These are phyloP conservation scores for Cyphotilapia sp. DNA, from an alignment of 2,113 vertebrate genomes.

Conservation along the genomic window DNA sequence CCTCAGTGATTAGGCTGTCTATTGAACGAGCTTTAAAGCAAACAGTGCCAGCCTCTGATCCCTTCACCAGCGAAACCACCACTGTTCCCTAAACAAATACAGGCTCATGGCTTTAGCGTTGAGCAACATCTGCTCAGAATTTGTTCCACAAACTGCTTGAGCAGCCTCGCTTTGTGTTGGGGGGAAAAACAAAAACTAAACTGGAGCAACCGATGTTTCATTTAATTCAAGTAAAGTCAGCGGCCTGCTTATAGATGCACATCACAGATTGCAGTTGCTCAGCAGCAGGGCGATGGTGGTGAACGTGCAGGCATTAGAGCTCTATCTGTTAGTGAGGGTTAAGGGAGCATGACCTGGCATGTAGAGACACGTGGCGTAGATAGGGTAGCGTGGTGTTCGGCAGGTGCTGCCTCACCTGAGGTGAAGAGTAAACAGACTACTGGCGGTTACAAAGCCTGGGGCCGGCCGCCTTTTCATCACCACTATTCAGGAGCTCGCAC, in stretches of 20 bases:
- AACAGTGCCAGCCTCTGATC: conserved; percentile 65
- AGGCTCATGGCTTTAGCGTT: conserved; percentile 25
- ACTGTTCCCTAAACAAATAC: conserved; percentile 57
- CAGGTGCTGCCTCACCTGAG: conserved; percentile 74
- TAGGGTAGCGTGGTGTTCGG: conserved; percentile 44
- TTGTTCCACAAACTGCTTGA: conserved; percentile 67
- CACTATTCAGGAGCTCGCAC: conserved; percentile 51
- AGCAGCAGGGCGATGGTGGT: not conserved
- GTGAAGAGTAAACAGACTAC: conserved; percentile 55
- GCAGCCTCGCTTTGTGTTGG: not conserved
- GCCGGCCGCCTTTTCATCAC: conserved; percentile 47
- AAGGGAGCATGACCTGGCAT: conserved; percentile 9
- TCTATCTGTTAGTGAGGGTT: not conserved
- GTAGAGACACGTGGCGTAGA: conserved; percentile 64
- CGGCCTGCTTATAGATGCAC: not conserved
- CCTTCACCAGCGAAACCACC: conserved; percentile 27
- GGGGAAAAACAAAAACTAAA: not conserved
- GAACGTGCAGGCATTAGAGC: not conserved
- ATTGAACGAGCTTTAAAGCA: conserved; percentile 63
- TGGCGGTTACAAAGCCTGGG: conserved; percentile 15
- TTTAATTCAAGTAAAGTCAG: not conserved
- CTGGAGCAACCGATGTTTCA: not conserved
- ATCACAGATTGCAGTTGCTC: not conserved
- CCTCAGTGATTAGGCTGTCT: conserved; percentile 62
- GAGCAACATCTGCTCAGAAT: conserved; percentile 68